A percentile compares a stretch with the other conserved stretches of the same genome.
Evolutionary conservation across 1,140 invertebrate species (phyloP).

Genomic region (fruit fly (Drosophila melanogaster)): Release_6_plus_ISO1_MT NT_033777.3:26925501-26926000

Average conservation of each 20-base stretch:
- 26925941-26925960: conserved; percentile 30
- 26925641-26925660: background rate
- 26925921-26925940: background rate
- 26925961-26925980: conserved; percentile 36
- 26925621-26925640: background rate
- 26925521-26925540: background rate
- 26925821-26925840: background rate
- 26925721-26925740: background rate
- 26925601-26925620: background rate
- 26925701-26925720: too few species aligned
- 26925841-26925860: conserved; percentile 11
- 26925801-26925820: background rate
- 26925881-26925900: conserved; percentile 28
- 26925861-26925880: conserved; percentile 9
- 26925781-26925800: background rate
- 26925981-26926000: conserved; percentile 37
- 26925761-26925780: background rate
- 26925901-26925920: conserved; percentile 13
- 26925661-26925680: background rate
- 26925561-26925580: background rate
- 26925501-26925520: background rate
- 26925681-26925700: background rate
- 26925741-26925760: background rate
- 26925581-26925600: background rate
- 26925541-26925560: background rate